Evolutionary conservation across 2,113 vertebrate genomes (phyloP), one percentile per base, ranked within the genome.

Genomic region (Tretioscincus oriximinensis): DNA sequence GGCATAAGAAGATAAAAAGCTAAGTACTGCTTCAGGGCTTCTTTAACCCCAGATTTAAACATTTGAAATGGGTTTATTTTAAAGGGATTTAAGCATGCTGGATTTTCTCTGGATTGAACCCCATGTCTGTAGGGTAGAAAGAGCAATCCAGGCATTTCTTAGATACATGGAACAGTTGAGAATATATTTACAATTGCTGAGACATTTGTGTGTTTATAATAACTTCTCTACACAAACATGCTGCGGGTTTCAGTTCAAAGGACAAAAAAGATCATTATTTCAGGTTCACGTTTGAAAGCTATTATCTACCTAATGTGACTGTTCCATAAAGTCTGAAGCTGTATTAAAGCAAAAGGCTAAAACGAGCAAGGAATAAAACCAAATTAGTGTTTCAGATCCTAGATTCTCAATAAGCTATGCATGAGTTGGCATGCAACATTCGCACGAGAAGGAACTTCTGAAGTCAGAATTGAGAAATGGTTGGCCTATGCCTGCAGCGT

Each of bases 191-290:
- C 49, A 82, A 69, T 87, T 79, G 77, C 84, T 90, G 78, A 86
- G 85, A 86, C 89, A 76, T 28, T 84, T 93, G 20, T 80, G 73
- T 68, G 83, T 90, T 70, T 88, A 75, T 69, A 90, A 89, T 68
- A 88, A 11, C 75, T 85, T 90, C 84, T 91, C 84, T 89, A 60
- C 94, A 93, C 86, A 90, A 87, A 90, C 51, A 69, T 16, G 69
- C 70, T 82, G 75, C 80, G 89, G 77, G 16, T 86, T 91, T 89
- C 85, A 87, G 78, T 76, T 85, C 78, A 67, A 91, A 85, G 63
- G 80, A 81, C 87, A 77, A 90, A 75, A n/a, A 90, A 68, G 49
- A 88, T 54, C 69, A 80, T 22, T 74, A 45, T 85, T 89, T 87
- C 78, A 80, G 80, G 72, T n/a, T 29, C 12, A 20, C 6, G 77